phyloP scores from a whole-genome alignment of 1,140 invertebrate genomes.

The Tribolium castaneum region DNA sequence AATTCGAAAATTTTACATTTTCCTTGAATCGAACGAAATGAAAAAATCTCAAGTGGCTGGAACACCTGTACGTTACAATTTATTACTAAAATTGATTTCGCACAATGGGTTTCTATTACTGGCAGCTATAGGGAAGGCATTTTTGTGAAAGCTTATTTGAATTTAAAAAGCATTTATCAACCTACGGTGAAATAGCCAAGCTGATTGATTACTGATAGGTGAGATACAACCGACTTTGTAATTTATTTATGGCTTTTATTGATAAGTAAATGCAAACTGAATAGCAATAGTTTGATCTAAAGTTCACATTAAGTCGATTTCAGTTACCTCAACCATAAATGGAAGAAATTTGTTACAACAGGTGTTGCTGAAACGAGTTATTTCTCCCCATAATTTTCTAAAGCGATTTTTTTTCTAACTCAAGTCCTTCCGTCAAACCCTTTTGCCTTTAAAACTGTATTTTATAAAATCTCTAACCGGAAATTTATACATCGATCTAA shows the following conservation, averaged over 20 bases:
- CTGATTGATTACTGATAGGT: slow-evolving; percentile 34
- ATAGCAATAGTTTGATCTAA: slow-evolving; percentile 8
- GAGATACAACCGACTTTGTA: slow-evolving; percentile 12
- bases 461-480: background rate
- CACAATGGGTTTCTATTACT: slow-evolving; percentile 14
- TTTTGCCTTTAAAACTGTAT: too few relatives aligned
- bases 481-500: background rate
- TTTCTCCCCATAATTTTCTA: too few relatives aligned
- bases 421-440: too few relatives aligned
- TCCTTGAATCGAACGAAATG: slow-evolving; percentile 16
- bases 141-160: slow-evolving; percentile 34
- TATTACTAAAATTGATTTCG: slow-evolving; percentile 17
- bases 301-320: background rate
- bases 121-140: slow-evolving; percentile 8
- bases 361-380: background rate
- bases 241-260: slow-evolving; percentile 30
- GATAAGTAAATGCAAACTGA: slow-evolving; percentile 23
- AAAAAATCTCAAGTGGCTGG: background rate
- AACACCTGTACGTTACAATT: slow-evolving; percentile 16
- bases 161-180: slow-evolving; percentile 32
- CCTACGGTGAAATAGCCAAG: slow-evolving; percentile 10
- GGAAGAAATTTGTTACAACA: background rate
- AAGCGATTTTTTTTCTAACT: too few relatives aligned
- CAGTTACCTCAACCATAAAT: background rate
- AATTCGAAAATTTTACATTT: slow-evolving; percentile 35